phyloP scores from a whole-genome alignment of 2,888 invertebrate genomes.

The Sarcophaga subvicina region DNA sequence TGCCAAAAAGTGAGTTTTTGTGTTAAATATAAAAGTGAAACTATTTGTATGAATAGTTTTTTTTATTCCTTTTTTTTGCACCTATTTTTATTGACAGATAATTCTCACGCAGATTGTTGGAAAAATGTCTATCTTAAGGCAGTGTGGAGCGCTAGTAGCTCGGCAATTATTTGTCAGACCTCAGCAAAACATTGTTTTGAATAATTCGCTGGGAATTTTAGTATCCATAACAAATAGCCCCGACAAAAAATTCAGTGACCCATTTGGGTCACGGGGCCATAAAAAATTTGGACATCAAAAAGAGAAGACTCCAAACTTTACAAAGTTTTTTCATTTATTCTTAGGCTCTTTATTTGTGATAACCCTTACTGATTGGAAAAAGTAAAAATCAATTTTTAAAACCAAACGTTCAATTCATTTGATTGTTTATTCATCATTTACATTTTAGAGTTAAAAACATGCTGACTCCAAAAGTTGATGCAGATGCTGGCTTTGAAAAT shows the following conservation, averaged over 20 bases:
- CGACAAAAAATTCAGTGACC: constrained; percentile 21
- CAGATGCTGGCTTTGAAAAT: constrained; percentile 81
- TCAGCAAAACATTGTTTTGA: constrained; percentile 2
- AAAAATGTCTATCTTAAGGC: constrained; percentile 73
- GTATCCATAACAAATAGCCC: constrained; percentile 8
- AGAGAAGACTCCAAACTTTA: constrained; percentile 79
- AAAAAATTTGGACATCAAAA: constrained; percentile 84
- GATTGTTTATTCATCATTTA: background rate
- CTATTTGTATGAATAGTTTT: background rate
- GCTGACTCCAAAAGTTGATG: constrained; percentile 83
- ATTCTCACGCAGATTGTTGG: background rate
- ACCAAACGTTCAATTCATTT: background rate
- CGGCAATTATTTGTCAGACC: constrained; percentile 53
- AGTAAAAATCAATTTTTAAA: constrained; percentile 79
- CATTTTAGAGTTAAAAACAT: constrained; percentile 75
- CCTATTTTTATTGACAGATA: background rate
- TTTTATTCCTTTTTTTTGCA: background rate
- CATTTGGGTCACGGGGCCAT: constrained; percentile 77
- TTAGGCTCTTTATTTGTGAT: constrained; percentile 79
- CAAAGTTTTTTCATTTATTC: constrained; percentile 81
- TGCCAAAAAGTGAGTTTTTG: background rate
- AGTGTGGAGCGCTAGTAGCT: constrained; percentile 71
- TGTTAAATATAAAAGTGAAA: background rate
- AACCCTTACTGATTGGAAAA: constrained; percentile 81
- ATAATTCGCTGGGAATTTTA: constrained; percentile 37